Base-by-base conservation (phyloP, 2,888 invertebrate genomes). In the Drosophila aldrichi region DNA sequence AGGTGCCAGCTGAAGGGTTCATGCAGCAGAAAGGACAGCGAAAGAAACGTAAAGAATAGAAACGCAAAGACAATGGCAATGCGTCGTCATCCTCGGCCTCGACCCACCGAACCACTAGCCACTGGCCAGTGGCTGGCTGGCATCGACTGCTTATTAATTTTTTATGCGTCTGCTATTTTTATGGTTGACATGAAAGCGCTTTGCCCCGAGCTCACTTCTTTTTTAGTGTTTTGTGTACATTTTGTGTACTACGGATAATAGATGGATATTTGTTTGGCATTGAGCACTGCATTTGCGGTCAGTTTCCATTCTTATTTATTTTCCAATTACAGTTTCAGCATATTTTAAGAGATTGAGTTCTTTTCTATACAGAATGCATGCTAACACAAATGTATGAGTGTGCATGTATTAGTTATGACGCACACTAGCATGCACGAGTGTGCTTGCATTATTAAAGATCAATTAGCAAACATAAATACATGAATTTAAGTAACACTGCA, bases 141-240 rank as follows among this genome's bases (percentile, higher is more conserved):
- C 60, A 41, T 62, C 32, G 65, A 44, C 58, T 77, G 74, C 89
- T 86, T 87, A 86, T 87, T 84, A 86, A 86, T 86, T 87, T 88
- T 86, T 89, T 89, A 86, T 89, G 88, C 81, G 87, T 86, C 85
- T 86, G 78, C 80, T 87, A 73, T 83, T 83, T 88, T 85, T 85
- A 85, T 81, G 87, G 71, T 69, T 76, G 70, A 82, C 82, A 85
- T 78, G 80, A 85, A 88, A 88, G 77, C 81, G 77, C 80, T 85
- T 75, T 49, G 75, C 74, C 82, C 74, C 32, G 61, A 71, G 70
- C 84, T 68, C 79, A 76, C 67, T 65, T 75, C 34, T 49, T 32
- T 48, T 63, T 54, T 60, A 58, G 63, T 69, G 62, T 66, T 65
- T 63, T 65, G 68, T 63, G 25, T 69, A 48, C 57, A 61, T 68